Conservation (phyloP, 30 jellyfish, hydroid and myxozoan species). For the Hydractinia symbiolongicarpus region DNA sequence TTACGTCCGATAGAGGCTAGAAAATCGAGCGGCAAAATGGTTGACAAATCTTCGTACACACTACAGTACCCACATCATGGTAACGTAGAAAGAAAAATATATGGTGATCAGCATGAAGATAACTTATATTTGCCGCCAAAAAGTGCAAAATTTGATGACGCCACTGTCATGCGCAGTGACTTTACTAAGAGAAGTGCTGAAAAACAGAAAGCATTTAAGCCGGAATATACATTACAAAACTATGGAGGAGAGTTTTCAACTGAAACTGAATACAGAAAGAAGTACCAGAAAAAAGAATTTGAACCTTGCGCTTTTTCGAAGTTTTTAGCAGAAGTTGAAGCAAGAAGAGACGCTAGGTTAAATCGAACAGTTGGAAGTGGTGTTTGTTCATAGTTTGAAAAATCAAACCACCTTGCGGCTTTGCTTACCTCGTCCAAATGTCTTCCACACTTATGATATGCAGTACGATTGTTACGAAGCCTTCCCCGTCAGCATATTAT, state of each 20-base stretch:
- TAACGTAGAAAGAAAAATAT: constrained; percentile 25
- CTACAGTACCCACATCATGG: constrained; percentile 49
- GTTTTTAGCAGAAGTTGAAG: constrained; percentile 4
- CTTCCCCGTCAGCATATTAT: too few species aligned
- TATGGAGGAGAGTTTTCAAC: neutral
- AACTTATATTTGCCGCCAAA: constrained; percentile 46
- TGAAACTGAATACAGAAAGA: constrained; percentile 1
- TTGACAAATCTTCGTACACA: constrained; percentile 46
- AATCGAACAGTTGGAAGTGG: too few species aligned
- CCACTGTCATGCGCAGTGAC: constrained; percentile 10
- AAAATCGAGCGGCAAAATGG: constrained; percentile 33
- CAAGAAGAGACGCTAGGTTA: neutral
- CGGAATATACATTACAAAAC: constrained; percentile 1
- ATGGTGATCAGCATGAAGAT: constrained; percentile 42
- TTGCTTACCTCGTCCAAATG: too few species aligned
- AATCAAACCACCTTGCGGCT: too few species aligned
- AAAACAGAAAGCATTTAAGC: constrained; percentile 21
- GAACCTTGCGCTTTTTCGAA: neutral
- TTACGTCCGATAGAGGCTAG: constrained; percentile 35
- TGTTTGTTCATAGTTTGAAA: too few species aligned
- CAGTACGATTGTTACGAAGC: too few species aligned
- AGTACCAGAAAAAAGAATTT: neutral
- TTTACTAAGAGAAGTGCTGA: neutral
- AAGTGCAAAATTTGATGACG: neutral
- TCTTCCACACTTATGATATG: too few species aligned